Evolutionary conservation across 2,113 vertebrate genomes (phyloP), one percentile per base, ranked within the genome.

Genomic region (Ammodytes marinus): DNA sequence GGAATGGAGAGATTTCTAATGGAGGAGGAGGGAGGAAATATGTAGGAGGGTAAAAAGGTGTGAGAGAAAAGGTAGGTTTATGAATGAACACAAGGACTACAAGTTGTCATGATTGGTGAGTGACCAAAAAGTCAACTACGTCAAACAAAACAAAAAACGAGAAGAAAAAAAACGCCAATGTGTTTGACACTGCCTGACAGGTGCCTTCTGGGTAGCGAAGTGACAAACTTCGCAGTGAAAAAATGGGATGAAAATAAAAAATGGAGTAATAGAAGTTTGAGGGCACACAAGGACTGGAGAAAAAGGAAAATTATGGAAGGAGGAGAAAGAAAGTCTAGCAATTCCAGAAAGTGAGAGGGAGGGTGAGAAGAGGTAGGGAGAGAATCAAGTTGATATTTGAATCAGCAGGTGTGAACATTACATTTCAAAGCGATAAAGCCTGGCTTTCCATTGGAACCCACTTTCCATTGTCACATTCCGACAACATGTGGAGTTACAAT

Each of bases 1-100:
- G 55, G 60, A 82, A 54, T 53, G n/a, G 43, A 81, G 77, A 75
- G 74, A 67, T 79, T 64, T 43, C 55, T 77, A 61, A 79, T 69
- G 47, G 57, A 83, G 43, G 46, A 65, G 37, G 58, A 72, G 9
- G 43, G 27, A 50, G 54, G 40, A 40, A 52, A 19, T 6, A 14
- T 57, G 17, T n/a, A 15, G 49, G 46, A 35, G 6, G 11, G 12
- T 2, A 19, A 42, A 63, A 53, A 17, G 42, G 13, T 9, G 35
- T 9, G 8, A 4, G 15, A 15, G 39, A 42, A 50, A 2, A 2
- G 15, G 17, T 27, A 42, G 39, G 5, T 73, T 39, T 60, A 42
- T 3, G 55, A 74, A 65, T 70, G 12, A 47, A 69, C 17, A 8
- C 13, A 77, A 2, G 4, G 13, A 63, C 42, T 6, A 5, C 3